Evolutionary conservation across 64 coral and sea anemone genomes (phyloP).

Genomic region (Dendronephthya gigantea): DNA sequence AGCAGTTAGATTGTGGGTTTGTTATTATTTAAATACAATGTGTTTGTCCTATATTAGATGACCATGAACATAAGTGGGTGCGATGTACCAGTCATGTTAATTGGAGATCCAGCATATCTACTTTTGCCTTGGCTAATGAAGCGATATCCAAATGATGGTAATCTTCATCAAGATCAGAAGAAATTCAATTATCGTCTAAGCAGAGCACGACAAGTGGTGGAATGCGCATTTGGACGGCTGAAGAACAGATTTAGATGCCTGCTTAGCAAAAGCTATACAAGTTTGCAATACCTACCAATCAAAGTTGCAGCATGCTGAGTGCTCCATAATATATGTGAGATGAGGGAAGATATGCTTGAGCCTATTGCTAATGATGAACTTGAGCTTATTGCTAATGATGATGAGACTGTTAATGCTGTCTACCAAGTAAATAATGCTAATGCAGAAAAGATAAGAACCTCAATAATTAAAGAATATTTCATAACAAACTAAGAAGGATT

Average conservation of each 20-base stretch:
- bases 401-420: neutral
- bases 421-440: neutral
- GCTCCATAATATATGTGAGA: neutral
- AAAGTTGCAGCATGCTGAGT: constrained; percentile 13
- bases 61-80: neutral
- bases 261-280: neutral
- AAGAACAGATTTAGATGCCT: neutral
- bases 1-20: neutral
- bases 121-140: constrained; percentile 2
- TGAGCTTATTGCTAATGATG: neutral
- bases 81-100: neutral
- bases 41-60: no score
- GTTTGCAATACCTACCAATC: neutral
- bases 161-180: neutral
- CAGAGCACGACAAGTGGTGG: neutral
- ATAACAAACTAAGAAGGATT: neutral
- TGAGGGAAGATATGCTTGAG: neutral
- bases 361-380: neutral
- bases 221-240: neutral
- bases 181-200: neutral
- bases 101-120: neutral
- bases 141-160: neutral
- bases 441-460: neutral
- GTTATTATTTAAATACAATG: neutral
- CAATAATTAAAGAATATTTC: neutral